A percentile compares a stretch with the other conserved stretches of the same genome.
Conservation (phyloP, 30 jellyfish, hydroid and myxozoan genomes). For the Euphysa ruthae region DNA sequence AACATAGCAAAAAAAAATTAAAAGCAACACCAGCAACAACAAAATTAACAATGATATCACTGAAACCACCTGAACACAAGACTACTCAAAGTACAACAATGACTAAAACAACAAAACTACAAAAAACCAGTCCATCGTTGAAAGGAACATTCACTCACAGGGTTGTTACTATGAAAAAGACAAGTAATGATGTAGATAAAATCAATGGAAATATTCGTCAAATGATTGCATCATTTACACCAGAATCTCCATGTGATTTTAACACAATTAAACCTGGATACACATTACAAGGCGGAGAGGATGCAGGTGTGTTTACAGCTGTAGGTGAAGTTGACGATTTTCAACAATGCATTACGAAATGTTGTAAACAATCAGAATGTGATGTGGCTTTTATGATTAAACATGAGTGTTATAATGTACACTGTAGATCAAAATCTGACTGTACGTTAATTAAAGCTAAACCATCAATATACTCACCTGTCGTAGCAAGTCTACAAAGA, state of each 20-base stretch:
- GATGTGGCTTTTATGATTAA: constrained; percentile 70
- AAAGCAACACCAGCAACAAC: not conserved
- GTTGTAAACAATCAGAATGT: constrained; percentile 59
- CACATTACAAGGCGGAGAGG: constrained; percentile 33
- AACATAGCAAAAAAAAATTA: not conserved
- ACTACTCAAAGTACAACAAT: not conserved
- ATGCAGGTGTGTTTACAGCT: constrained; percentile 39
- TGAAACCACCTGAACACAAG: not conserved
- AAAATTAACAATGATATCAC: not conserved
- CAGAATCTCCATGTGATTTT: not conserved
- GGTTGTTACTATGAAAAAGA: too few species aligned
- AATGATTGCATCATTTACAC: not conserved
- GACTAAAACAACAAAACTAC: not conserved
- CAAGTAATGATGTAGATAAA: too few species aligned
- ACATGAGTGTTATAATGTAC: constrained; percentile 50
- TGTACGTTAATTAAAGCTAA: constrained; percentile 42
- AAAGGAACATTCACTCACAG: too few species aligned
- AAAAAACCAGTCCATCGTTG: not conserved
- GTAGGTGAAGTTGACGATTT: constrained; percentile 34
- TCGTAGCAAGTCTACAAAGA: constrained; percentile 31
- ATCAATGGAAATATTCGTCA: not conserved
- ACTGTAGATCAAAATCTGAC: constrained; percentile 34
- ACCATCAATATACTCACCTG: constrained; percentile 38
- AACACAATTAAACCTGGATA: constrained; percentile 15
- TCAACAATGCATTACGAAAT: constrained; percentile 43